Evolutionary conservation across 1,140 invertebrate genomes (phyloP).

Genomic region (Pogonomyrmex barbatus): DNA sequence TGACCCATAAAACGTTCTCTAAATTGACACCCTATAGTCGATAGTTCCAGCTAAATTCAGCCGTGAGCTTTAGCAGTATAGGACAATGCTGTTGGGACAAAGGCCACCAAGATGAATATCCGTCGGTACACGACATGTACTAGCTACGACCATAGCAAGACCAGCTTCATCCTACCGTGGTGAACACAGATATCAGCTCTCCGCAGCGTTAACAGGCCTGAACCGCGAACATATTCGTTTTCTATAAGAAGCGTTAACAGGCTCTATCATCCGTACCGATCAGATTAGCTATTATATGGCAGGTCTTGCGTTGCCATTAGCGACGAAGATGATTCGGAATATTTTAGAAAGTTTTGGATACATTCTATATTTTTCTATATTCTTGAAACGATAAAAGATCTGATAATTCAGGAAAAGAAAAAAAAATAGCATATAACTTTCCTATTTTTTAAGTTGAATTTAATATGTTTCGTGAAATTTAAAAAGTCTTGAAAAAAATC

Average conservation of each 20-base stretch:
- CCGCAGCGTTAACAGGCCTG: constrained; percentile 69
- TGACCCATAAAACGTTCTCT: constrained; percentile 63
- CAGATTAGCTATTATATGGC: constrained; percentile 78
- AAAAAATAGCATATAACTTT: constrained; percentile 38
- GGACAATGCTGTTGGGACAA: constrained; percentile 70
- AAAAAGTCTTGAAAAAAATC: background rate
- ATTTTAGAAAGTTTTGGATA: background rate
- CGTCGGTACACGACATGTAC: constrained; percentile 67
- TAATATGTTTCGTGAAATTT: background rate
- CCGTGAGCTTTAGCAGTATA: constrained; percentile 13
- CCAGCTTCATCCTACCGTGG: constrained; percentile 23
- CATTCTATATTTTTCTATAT: background rate
- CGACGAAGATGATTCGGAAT: background rate
- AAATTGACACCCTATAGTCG: constrained; percentile 70
- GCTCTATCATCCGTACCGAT: constrained; percentile 76
- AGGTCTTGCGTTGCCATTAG: constrained; percentile 42
- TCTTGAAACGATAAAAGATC: background rate
- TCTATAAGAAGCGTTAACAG: constrained; percentile 79
- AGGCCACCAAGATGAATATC: constrained; percentile 73
- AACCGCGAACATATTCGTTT: constrained; percentile 79
- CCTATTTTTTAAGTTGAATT: background rate
- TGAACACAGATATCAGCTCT: constrained; percentile 76
- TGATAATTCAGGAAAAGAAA: constrained; percentile 15
- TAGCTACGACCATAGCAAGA: constrained; percentile 28
- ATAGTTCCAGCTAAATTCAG: constrained; percentile 65